These are phyloP conservation scores for Mesocentrotus franciscanus DNA, from an alignment of 53 echinoderm and acorn worm species.

Conservation along the genomic window DNA sequence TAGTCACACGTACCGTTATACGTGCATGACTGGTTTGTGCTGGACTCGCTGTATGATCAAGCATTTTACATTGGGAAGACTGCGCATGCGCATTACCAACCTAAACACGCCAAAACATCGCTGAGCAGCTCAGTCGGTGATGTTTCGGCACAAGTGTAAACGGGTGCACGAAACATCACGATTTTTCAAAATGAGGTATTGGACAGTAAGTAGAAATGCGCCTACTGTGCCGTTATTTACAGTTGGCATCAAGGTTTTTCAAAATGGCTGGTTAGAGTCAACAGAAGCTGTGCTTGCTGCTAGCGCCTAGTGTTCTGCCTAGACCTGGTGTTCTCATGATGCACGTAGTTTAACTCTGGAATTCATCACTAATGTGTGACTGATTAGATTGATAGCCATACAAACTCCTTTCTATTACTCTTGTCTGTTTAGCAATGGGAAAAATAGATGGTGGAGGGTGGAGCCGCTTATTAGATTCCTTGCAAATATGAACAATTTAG, in stretches of 20 bases:
- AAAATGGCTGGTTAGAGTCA: slow-evolving; percentile 18
- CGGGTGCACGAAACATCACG: too few species aligned
- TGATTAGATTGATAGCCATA: slow-evolving; percentile 20
- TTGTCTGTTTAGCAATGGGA: neutral
- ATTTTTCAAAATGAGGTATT: too few species aligned
- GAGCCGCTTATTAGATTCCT: neutral
- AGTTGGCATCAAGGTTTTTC: slow-evolving; percentile 45
- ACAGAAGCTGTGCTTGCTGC: slow-evolving; percentile 46
- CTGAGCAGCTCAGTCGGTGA: too few species aligned
- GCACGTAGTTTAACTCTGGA: slow-evolving; percentile 2
- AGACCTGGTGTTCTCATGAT: neutral
- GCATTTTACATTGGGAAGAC: too few species aligned
- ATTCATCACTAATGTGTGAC: slow-evolving; percentile 32
- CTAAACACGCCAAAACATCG: too few species aligned
- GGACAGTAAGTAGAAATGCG: too few species aligned
- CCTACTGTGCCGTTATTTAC: slow-evolving; percentile 38
- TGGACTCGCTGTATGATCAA: too few species aligned
- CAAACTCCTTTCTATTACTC: neutral
- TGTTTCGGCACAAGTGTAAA: too few species aligned
- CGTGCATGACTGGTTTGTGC: too few species aligned
- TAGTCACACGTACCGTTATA: too few species aligned
- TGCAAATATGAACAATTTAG: too few species aligned
- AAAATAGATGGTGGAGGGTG: neutral
- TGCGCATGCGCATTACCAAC: too few species aligned
- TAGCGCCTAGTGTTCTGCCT: neutral